Base-by-base conservation (phyloP, 2,797 vertebrate genomes). In the Hydrolagus colliei region DNA sequence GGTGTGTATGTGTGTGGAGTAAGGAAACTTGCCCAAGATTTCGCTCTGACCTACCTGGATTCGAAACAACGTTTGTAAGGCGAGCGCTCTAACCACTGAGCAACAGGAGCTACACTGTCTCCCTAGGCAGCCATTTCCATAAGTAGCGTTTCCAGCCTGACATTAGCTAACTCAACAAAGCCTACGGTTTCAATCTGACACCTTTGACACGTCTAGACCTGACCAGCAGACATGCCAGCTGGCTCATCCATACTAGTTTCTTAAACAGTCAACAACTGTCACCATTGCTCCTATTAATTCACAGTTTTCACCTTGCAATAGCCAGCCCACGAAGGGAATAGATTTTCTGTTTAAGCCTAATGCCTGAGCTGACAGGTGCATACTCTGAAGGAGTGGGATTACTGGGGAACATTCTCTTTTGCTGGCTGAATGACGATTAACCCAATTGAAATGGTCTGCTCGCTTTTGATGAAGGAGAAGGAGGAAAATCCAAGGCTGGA, bases 341-440 rank as follows among this genome's bases (percentile, higher is more conserved):
- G 79, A 84, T 84, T 82, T 80, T 82, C 79, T 68, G 63, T 32
- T 82, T 41, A n/a, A 10, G 65, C 35, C 1, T 10, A 84, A 71
- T 18, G 65, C 65, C 10, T 68, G 32, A 82, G 27, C 63, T 82
- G 16, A 9, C 79, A 84, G 79, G 27, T 82, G 63, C 16, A 18
- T 84, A 67, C 79, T 20, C 65, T 18, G 32, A 68, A 71, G 79
- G 65, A 35, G 27, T 52, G 62, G 63, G 32, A 84, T 71, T 84
- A 84, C 41, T 67, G 27, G 62, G 68, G 35, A 68, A 8, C 41
- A 52, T 22, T 41, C 68, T 84, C 32, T 41, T 27, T 71, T 10
- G 65, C 79, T 84, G 14, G n/a, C 65, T 68, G 79, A 68, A 65
- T 35, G 65, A 68, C 41, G 79, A 22, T 84, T 84, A 84, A 84